These are phyloP conservation scores for Entelurus aequoreus DNA, from an alignment of 2,113 vertebrate genomes.

Conservation along the genomic window DNA sequence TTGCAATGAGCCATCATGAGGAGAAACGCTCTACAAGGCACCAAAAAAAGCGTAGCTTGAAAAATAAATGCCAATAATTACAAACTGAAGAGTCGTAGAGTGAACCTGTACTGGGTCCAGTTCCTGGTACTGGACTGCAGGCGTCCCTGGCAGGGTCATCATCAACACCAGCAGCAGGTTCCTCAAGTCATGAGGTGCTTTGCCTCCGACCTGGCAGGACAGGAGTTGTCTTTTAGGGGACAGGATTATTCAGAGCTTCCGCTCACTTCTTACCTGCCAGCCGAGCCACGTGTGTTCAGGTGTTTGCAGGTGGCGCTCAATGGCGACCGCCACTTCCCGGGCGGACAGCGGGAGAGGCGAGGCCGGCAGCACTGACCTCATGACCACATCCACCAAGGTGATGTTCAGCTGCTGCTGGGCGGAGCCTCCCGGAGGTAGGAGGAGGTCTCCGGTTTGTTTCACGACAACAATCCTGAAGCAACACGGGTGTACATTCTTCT, in stretches of 20 bases:
- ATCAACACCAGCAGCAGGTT: slow-evolving; percentile 63
- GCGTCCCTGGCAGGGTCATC: slow-evolving; percentile 75
- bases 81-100: not conserved
- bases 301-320: slow-evolving; percentile 51
- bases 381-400: slow-evolving; percentile 61
- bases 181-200: slow-evolving; percentile 40
- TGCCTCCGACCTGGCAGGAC: slow-evolving; percentile 56
- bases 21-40: slow-evolving; percentile 15
- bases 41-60: not conserved
- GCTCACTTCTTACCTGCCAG: slow-evolving; percentile 60
- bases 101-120: slow-evolving; percentile 45
- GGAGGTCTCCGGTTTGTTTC: slow-evolving; percentile 39
- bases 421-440: slow-evolving; percentile 15
- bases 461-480: slow-evolving; percentile 66
- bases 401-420: slow-evolving; percentile 23
- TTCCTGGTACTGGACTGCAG: slow-evolving; percentile 57
- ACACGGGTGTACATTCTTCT: not conserved
- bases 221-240: not conserved
- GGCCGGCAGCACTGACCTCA: slow-evolving; percentile 56
- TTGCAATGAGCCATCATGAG: not conserved
- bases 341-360: slow-evolving; percentile 39
- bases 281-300: slow-evolving; percentile 53
- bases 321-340: slow-evolving; percentile 48
- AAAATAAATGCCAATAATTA: not conserved
- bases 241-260: not conserved